Evolutionary conservation across 2,797 vertebrate genomes (phyloP).

Genomic region (Fistularia commersonii): DNA sequence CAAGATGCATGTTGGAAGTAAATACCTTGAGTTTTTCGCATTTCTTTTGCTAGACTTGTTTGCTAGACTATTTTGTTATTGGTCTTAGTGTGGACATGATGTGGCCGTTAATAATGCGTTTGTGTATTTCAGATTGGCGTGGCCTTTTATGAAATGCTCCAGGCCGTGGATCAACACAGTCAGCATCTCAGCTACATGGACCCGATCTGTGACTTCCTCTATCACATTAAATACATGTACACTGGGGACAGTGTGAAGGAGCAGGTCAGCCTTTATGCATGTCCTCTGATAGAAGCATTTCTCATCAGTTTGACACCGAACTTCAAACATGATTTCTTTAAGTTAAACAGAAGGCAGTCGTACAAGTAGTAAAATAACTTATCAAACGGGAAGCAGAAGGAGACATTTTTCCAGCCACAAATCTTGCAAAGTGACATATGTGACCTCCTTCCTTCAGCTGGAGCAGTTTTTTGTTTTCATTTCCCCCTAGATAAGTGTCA

Average conservation of each 20-base stretch:
- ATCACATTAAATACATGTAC: slow-evolving; percentile 99
- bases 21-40: neutral
- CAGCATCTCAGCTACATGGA: slow-evolving; percentile 92
- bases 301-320: too few relatives aligned
- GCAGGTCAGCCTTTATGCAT: slow-evolving; percentile 72
- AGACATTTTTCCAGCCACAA: neutral
- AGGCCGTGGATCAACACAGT: slow-evolving; percentile 90
- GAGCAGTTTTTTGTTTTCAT: neutral
- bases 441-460: slow-evolving; percentile 9
- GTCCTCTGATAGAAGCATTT: too few relatives aligned
- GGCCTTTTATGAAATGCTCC: slow-evolving; percentile 98
- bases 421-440: slow-evolving; percentile 1
- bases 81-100: neutral
- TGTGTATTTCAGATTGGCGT: slow-evolving; percentile 87
- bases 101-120: too few relatives aligned
- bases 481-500: slow-evolving; percentile 15
- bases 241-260: slow-evolving; percentile 98
- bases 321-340: neutral
- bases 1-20: slow-evolving; percentile 98
- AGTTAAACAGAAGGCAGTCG: neutral
- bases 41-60: neutral
- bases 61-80: too few relatives aligned
- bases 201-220: slow-evolving; percentile 97
- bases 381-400: too few relatives aligned
- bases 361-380: neutral